phyloP scores from a whole-genome alignment of 2,888 invertebrate species.

The Pseudococcus jackbeardsleyi region DNA sequence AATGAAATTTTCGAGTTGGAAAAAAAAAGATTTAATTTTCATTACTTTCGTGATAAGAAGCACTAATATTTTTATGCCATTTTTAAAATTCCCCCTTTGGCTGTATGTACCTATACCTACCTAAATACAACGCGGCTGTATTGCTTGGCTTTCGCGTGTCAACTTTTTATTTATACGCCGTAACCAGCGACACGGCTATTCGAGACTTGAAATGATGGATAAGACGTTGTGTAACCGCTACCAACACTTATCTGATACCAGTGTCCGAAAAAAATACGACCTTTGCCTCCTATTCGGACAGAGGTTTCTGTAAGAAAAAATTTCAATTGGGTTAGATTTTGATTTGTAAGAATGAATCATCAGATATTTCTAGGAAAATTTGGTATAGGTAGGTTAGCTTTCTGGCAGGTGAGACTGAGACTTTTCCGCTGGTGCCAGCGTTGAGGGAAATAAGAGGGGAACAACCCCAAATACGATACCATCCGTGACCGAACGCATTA shows the following conservation, averaged over 20 bases:
- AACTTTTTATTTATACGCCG: conserved; percentile 49
- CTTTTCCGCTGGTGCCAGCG: not conserved
- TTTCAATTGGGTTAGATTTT: not conserved
- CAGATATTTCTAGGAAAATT: not conserved
- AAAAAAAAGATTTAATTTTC: conserved; percentile 54
- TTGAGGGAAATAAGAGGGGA: conserved; percentile 20
- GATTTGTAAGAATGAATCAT: not conserved
- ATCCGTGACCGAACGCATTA: conserved; percentile 55
- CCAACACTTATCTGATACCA: conserved; percentile 43
- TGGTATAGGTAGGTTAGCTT: not conserved
- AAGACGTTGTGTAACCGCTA: conserved; percentile 44
- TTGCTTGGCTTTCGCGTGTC: conserved; percentile 51
- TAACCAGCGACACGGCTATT: conserved; percentile 48
- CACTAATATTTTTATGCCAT: conserved; percentile 56
- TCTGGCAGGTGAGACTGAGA: not conserved
- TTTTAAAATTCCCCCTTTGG: conserved; percentile 49
- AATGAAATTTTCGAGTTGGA: not conserved
- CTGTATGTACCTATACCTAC: not conserved
- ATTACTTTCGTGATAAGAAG: conserved; percentile 47
- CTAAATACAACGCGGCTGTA: conserved; percentile 43
- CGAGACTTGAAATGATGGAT: conserved; percentile 17
- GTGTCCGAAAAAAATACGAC: conserved; percentile 35
- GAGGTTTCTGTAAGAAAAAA: not conserved
- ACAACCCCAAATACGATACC: conserved; percentile 27
- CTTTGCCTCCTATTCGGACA: conserved; percentile 1